Base-by-base conservation (phyloP, 2,888 invertebrate species). In the Eucriotettix oculatus region DNA sequence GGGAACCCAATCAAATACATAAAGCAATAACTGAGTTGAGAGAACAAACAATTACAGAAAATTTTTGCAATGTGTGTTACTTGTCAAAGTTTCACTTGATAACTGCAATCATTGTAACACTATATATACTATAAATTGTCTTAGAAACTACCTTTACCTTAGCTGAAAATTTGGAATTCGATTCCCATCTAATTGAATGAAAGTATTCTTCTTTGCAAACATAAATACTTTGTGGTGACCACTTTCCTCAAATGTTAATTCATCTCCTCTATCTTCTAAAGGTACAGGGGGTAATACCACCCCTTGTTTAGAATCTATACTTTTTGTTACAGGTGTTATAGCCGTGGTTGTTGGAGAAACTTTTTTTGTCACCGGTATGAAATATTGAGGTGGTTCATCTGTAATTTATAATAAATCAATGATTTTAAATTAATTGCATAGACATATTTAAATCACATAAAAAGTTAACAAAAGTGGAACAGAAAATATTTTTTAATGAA, bases 161-260 rank as follows among this genome's bases (percentile, higher is more conserved):
- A 92, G 79, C 74, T 92, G 91, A 78, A 92, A 93, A 61, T 88
- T 85, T 70, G 90, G 88, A 70, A 91, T 90, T 64, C 90, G 86
- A 71, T 87, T 86, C n/a, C 91, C 91, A 71, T 92, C 90, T 57
- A 93, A 80, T 71, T 92, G 91, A 69, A 93, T 91, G 72, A 86
- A 92, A 5, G 92, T 91, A 69, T 92, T 90, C 66, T 88, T 89
- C 70, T 90, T 87, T 17, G 91, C 90, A 73, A 92, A 92, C 84
- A 92, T 90, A 72, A 92, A 93, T n/a, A 88, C 90, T 69, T 84
- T 85, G 66, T 87, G 84, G 68, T 87, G 82, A 1, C 90, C 90
- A 9, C 89, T 87, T 73, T 90, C 90, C 68, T 86, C 86, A 70
- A 92, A 90, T 1, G 90, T 90, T 56, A 91, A 76, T 71, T 87